phyloP scores from a whole-genome alignment of 2,888 invertebrate species.

The Iselma pallidipennis region DNA sequence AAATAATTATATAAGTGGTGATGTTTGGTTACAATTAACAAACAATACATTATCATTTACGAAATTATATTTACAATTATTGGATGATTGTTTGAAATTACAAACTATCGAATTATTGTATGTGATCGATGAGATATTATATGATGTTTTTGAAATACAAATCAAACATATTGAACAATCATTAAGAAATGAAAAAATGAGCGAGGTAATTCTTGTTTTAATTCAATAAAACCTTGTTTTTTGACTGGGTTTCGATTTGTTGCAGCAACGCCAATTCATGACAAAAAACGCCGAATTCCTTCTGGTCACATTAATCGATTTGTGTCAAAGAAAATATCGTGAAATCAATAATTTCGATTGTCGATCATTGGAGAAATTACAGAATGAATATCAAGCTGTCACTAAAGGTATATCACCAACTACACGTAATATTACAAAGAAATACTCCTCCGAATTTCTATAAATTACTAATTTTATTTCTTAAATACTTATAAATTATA shows the following conservation, averaged over 20 bases:
- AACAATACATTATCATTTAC: slow-evolving; percentile 81
- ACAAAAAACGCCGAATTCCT: slow-evolving; percentile 74
- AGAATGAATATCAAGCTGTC: slow-evolving; percentile 61
- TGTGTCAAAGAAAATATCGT: slow-evolving; percentile 65
- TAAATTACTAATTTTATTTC: slow-evolving; percentile 27
- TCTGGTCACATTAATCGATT: slow-evolving; percentile 66
- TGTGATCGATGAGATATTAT: slow-evolving; percentile 72
- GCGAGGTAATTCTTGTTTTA: slow-evolving; percentile 59
- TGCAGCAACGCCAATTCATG: slow-evolving; percentile 57
- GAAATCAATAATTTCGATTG: slow-evolving; percentile 66
- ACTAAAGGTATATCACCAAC: slow-evolving; percentile 61
- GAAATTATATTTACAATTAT: slow-evolving; percentile 71
- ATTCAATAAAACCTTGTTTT: too few relatives aligned
- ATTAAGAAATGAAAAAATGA: slow-evolving; percentile 60
- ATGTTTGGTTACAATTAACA: slow-evolving; percentile 75
- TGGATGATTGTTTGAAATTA: slow-evolving; percentile 76
- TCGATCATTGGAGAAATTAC: slow-evolving; percentile 58
- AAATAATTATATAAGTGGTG: slow-evolving; percentile 66
- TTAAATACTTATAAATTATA: too few relatives aligned
- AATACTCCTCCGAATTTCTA: slow-evolving; percentile 65
- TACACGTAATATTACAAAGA: slow-evolving; percentile 63
- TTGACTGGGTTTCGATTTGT: too few relatives aligned
- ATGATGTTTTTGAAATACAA: slow-evolving; percentile 75
- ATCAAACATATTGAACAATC: slow-evolving; percentile 66
- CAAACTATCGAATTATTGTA: slow-evolving; percentile 75